These are phyloP conservation scores for Poeciliopsis presidionis DNA, from an alignment of 2,797 vertebrate genomes.

Conservation along the genomic window DNA sequence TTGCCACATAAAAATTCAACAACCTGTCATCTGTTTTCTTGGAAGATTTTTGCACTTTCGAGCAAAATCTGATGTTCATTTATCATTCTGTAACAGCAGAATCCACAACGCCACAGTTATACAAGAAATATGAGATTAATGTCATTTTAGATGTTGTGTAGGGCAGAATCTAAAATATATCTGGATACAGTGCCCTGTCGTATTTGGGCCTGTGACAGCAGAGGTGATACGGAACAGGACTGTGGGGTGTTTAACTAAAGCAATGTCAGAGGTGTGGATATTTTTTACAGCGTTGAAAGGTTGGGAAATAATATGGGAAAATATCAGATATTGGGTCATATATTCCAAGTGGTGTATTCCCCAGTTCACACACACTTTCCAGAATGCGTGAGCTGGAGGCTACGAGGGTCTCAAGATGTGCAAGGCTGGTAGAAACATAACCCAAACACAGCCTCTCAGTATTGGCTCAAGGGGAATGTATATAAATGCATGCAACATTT, in stretches of 20 bases:
- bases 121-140: conserved; percentile 44
- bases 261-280: neutral
- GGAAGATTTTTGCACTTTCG: conserved; percentile 20
- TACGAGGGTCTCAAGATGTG: neutral
- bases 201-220: neutral
- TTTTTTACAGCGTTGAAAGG: neutral
- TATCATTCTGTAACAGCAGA: conserved; percentile 14
- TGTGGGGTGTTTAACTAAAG: neutral
- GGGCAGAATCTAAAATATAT: conserved; percentile 45
- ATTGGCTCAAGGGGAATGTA: neutral
- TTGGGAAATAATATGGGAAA: neutral
- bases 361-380: neutral
- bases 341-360: too few relatives aligned
- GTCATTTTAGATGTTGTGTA: conserved; percentile 43
- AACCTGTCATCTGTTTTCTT: conserved; percentile 1
- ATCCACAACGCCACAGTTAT: conserved; percentile 63
- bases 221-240: too few relatives aligned
- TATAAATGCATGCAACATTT: neutral
- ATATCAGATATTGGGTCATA: neutral
- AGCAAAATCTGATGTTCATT: conserved; percentile 15
- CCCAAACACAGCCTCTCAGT: neutral
- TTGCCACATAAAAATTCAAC: neutral
- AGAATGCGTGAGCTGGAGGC: neutral
- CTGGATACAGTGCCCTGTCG: neutral
- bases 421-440: neutral